phyloP scores from a whole-genome alignment of 2,113 vertebrate species.

The Phrynosoma blainvillii region DNA sequence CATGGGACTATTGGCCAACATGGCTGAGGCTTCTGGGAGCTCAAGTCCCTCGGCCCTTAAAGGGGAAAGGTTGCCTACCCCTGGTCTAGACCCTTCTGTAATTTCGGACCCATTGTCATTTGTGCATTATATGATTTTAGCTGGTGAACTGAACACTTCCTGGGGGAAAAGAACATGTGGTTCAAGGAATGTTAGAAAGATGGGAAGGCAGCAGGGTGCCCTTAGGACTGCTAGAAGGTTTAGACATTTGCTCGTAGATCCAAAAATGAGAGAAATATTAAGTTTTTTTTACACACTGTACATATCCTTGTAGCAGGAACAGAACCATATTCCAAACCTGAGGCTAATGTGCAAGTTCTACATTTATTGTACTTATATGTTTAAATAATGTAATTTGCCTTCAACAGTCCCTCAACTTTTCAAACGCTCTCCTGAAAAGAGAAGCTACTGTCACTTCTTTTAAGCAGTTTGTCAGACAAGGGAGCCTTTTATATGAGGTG shows the following conservation, averaged over 20 bases:
- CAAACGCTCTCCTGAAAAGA: neutral
- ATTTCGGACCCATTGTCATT: too few relatives aligned
- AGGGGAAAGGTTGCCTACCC: too few relatives aligned
- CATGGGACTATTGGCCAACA: too few relatives aligned
- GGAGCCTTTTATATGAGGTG: too few relatives aligned
- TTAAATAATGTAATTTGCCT: neutral
- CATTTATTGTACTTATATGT: neutral
- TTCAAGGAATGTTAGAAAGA: neutral
- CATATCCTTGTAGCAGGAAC: neutral
- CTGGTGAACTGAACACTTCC: neutral
- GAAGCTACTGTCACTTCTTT: neutral
- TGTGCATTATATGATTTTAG: too few relatives aligned
- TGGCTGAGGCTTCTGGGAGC: too few relatives aligned
- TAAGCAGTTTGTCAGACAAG: neutral
- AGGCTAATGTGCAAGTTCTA: rapidly evolving
- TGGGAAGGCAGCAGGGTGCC: neutral
- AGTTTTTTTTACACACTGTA: neutral
- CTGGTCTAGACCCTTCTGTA: too few relatives aligned
- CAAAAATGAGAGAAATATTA: neutral
- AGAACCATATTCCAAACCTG: neutral
- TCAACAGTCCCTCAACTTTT: constrained; percentile 5
- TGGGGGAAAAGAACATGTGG: neutral
- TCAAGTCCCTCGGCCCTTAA: too few relatives aligned
- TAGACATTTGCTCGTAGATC: neutral
- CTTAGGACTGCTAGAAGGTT: neutral